Conservation (phyloP, 1,140 invertebrate species). For the Cydia fagiglandana region DNA sequence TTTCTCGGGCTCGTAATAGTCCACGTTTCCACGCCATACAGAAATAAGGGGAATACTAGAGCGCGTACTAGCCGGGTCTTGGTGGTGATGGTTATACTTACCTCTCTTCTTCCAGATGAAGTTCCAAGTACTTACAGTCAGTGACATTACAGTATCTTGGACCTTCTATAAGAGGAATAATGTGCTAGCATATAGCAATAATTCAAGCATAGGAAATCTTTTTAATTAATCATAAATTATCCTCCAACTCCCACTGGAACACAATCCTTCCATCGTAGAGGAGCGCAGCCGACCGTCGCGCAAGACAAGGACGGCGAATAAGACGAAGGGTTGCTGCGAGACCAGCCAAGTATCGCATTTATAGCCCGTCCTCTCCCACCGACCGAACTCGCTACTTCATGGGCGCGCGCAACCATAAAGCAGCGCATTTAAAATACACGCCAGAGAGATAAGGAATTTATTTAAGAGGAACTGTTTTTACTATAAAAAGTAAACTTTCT, state of each 20-base stretch:
- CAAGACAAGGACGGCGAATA: constrained; percentile 79
- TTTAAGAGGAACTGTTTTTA: constrained; percentile 46
- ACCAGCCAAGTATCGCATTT: constrained; percentile 73
- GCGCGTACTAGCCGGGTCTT: too few species aligned
- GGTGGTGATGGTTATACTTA: too few species aligned
- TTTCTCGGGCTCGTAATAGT: too few species aligned
- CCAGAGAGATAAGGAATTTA: constrained; percentile 78
- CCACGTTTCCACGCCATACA: too few species aligned
- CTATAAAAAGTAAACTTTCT: constrained; percentile 29
- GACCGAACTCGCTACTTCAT: constrained; percentile 65
- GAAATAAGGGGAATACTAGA: too few species aligned
- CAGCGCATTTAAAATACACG: constrained; percentile 76
- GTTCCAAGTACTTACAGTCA: too few species aligned
- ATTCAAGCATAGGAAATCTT: too few species aligned
- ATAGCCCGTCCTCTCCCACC: constrained; percentile 36
- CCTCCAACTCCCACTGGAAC: constrained; percentile 32
- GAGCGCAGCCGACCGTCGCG: constrained; percentile 72
- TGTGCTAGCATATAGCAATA: neutral
- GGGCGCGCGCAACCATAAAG: constrained; percentile 74
- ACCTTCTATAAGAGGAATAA: too few species aligned
- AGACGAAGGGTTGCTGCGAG: constrained; percentile 80
- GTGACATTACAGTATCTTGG: too few species aligned
- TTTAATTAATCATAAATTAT: neutral
- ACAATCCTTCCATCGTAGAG: constrained; percentile 56
- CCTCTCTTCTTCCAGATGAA: too few species aligned